phyloP scores from a whole-genome alignment of 30 jellyfish, hydroid and myxozoan species.

The Cassiopea xamachana region DNA sequence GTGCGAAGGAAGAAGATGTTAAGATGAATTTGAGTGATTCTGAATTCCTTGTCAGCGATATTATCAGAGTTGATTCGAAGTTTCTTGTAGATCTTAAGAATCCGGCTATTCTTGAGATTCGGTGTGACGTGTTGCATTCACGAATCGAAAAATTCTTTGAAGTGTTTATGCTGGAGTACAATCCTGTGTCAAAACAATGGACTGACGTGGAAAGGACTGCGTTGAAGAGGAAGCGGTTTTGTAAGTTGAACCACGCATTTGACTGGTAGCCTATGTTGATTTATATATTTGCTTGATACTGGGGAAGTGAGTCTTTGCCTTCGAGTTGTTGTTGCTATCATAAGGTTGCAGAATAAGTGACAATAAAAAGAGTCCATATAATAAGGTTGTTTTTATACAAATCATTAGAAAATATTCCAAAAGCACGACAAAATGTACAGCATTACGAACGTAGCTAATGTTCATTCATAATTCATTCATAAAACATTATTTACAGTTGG shows the following conservation, averaged over 20 bases:
- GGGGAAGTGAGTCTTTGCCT: too few relatives aligned
- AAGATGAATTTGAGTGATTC: background rate
- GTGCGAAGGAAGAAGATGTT: background rate
- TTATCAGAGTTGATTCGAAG: background rate
- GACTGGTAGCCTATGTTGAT: background rate
- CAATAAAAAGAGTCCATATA: too few relatives aligned
- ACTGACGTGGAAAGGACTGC: constrained; percentile 9
- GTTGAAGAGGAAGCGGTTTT: background rate
- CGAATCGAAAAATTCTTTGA: constrained; percentile 7
- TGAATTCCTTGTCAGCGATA: constrained; percentile 11
- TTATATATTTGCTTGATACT: too few relatives aligned
- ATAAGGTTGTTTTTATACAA: too few relatives aligned
- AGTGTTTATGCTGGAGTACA: constrained; percentile 3
- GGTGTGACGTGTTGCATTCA: constrained; percentile 20
- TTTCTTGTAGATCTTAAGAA: background rate
- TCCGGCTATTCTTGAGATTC: constrained; percentile 21
- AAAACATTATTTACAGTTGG: too few relatives aligned
- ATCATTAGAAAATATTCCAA: too few relatives aligned
- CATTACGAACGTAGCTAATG: too few relatives aligned
- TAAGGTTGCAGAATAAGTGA: too few relatives aligned
- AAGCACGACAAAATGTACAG: too few relatives aligned
- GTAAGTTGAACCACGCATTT: background rate
- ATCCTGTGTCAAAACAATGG: constrained; percentile 29
- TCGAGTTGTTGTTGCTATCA: too few relatives aligned
- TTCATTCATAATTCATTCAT: too few relatives aligned